These are phyloP conservation scores for Barypeithes pellucidus DNA, from an alignment of 2,888 invertebrate genomes.

Conservation along the genomic window DNA sequence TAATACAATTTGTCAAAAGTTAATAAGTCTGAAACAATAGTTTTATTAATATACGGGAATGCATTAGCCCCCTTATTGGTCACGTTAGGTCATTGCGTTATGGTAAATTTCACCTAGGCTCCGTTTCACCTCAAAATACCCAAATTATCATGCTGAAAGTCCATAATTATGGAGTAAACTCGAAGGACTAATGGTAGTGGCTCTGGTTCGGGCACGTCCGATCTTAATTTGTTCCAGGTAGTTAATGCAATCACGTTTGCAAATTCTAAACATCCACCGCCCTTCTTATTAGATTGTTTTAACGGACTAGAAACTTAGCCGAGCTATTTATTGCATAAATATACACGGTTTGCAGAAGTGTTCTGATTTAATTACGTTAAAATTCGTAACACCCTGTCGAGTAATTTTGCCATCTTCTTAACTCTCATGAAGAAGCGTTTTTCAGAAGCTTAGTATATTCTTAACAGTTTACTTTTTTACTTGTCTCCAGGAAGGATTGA, in stretches of 20 bases:
- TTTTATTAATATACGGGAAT: too few relatives aligned
- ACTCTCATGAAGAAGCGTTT: too few relatives aligned
- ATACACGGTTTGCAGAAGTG: constrained; percentile 22
- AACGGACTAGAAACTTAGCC: constrained; percentile 36
- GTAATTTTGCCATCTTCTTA: too few relatives aligned
- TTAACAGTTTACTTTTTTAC: too few relatives aligned
- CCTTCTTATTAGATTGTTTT: constrained; percentile 42
- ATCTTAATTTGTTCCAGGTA: constrained; percentile 45
- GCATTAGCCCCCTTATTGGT: too few relatives aligned
- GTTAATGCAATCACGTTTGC: constrained; percentile 45
- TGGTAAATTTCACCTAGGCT: neutral
- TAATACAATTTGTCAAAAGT: too few relatives aligned
- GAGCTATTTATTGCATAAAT: constrained; percentile 31
- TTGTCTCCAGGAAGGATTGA: too few relatives aligned
- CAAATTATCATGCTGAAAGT: neutral
- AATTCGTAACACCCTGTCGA: neutral
- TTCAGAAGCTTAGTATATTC: too few relatives aligned
- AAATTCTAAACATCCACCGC: constrained; percentile 39
- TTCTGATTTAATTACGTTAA: constrained; percentile 7
- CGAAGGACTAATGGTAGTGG: constrained; percentile 13
- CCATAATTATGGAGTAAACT: constrained; percentile 12
- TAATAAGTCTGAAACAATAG: too few relatives aligned
- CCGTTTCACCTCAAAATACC: neutral
- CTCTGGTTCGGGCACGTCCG: constrained; percentile 36
- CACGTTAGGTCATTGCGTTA: neutral